These are phyloP conservation scores for Mercenaria mercenaria DNA, from an alignment of 1,140 invertebrate genomes.

Conservation along the genomic window DNA sequence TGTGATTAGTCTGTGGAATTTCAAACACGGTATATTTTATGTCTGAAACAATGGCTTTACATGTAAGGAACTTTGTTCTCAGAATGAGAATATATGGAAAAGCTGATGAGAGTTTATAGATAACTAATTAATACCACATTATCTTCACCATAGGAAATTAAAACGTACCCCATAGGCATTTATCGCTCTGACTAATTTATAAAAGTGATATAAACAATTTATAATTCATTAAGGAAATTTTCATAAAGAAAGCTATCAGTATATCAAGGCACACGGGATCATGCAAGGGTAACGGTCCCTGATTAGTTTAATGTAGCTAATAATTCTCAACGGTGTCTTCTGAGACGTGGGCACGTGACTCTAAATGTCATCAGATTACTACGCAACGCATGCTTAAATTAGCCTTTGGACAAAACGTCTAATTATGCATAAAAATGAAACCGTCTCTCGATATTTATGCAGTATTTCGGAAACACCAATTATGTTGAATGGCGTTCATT, in stretches of 20 bases:
- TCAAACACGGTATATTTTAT: neutral
- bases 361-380: conserved; percentile 38
- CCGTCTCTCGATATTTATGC: too few species aligned
- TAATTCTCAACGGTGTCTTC: conserved; percentile 14
- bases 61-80: conserved; percentile 29
- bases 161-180: conserved; percentile 39
- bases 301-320: conserved; percentile 60
- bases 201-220: conserved; percentile 58
- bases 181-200: conserved; percentile 45
- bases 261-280: neutral
- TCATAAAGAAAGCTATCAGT: conserved; percentile 41
- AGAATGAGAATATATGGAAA: neutral
- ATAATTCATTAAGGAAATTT: conserved; percentile 60
- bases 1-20: neutral
- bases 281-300: neutral
- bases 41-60: neutral
- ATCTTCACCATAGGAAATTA: conserved; percentile 32
- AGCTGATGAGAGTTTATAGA: conserved; percentile 15
- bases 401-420: conserved; percentile 28
- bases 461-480: too few species aligned
- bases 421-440: neutral
- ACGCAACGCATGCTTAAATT: conserved; percentile 45
- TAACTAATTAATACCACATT: conserved; percentile 46
- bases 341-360: neutral
- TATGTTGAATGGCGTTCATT: too few species aligned